These are phyloP conservation scores for Pandemis corylana DNA, from an alignment of 2,888 invertebrate species.

Conservation along the genomic window DNA sequence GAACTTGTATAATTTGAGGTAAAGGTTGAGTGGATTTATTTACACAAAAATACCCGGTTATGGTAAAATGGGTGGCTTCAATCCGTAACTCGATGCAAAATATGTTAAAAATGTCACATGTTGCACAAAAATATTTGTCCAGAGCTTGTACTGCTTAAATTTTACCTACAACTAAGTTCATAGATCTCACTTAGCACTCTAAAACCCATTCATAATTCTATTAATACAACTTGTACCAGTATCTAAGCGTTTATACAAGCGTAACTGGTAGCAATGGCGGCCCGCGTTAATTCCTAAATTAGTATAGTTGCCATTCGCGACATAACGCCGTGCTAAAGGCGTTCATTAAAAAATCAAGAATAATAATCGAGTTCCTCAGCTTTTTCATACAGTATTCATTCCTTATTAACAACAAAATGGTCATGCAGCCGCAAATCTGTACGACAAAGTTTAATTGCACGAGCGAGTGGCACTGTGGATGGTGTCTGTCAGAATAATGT, in stretches of 20 bases:
- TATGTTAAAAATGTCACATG: too few relatives aligned
- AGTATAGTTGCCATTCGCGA: constrained; percentile 26
- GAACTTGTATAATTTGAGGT: too few relatives aligned
- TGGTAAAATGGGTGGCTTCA: too few relatives aligned
- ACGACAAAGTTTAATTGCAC: constrained; percentile 30
- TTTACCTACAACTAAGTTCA: background rate
- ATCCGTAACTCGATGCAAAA: too few relatives aligned
- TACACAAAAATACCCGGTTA: too few relatives aligned
- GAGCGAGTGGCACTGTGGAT: constrained; percentile 25
- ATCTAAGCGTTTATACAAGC: background rate
- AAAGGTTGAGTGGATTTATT: too few relatives aligned
- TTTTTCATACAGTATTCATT: constrained; percentile 15
- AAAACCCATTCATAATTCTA: background rate
- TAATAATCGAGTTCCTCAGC: constrained; percentile 1
- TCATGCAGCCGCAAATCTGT: constrained; percentile 30
- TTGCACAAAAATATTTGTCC: too few relatives aligned
- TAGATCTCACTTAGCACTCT: background rate
- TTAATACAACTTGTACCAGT: background rate
- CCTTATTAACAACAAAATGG: constrained; percentile 29
- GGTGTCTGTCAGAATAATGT: constrained; percentile 35
- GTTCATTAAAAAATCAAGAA: background rate
- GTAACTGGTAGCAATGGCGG: background rate
- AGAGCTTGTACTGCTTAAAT: background rate
- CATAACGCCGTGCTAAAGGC: background rate
- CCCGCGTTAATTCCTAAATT: background rate